A percentile compares a stretch with the other conserved stretches of the same genome.
Evolutionary conservation across 2,797 vertebrate species (phyloP).

Genomic region (Acanthurus leucopareius): DNA sequence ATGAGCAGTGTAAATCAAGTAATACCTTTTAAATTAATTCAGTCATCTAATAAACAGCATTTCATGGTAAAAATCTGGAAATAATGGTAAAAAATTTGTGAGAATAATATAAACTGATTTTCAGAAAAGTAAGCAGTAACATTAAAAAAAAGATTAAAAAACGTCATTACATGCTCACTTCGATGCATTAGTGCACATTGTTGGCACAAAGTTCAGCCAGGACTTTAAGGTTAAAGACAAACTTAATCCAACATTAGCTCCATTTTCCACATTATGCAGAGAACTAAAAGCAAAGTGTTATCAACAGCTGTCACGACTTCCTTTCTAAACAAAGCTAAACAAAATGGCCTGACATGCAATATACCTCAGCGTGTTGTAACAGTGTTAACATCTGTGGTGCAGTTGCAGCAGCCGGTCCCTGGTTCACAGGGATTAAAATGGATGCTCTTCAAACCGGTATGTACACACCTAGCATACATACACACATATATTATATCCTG

Average conservation of each 20-base stretch:
- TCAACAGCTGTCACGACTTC: background rate
- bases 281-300: background rate
- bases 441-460: constrained; percentile 65
- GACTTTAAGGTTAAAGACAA: background rate
- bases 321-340: background rate
- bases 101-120: background rate
- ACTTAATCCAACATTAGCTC: background rate
- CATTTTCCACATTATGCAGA: background rate
- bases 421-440: constrained; percentile 65
- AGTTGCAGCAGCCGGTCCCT: constrained; percentile 81
- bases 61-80: no score
- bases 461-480: background rate
- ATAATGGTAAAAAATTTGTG: no score
- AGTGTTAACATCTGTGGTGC: constrained; percentile 20
- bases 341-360: background rate
- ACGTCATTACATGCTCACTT: background rate
- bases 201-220: background rate
- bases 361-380: background rate
- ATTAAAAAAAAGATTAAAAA: background rate
- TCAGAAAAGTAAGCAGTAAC: background rate
- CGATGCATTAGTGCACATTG: background rate
- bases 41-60: no score
- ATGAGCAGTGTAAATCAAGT: no score
- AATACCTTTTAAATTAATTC: no score
- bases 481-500: background rate